phyloP scores from a whole-genome alignment of 2,888 invertebrate species.

The Megastigmus dorsalis region DNA sequence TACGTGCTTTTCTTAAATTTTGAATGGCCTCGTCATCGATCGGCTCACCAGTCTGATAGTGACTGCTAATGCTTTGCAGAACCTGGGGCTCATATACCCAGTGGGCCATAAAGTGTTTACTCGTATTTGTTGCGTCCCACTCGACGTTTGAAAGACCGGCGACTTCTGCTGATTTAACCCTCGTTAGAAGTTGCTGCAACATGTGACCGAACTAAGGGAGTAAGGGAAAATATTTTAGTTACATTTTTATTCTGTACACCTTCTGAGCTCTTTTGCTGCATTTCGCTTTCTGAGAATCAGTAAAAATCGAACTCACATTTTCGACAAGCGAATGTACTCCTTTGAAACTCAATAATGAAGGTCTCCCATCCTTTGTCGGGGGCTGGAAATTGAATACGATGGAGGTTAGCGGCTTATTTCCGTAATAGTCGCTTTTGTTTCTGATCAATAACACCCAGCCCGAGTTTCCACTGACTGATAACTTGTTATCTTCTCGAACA shows the following conservation, averaged over 20 bases:
- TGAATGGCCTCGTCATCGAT: conserved; percentile 81
- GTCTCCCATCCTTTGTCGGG: conserved; percentile 78
- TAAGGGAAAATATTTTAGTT: no score
- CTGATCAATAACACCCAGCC: conserved; percentile 89
- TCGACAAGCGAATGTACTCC: conserved; percentile 87
- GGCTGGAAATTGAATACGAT: conserved; percentile 89
- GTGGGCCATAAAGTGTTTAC: conserved; percentile 87
- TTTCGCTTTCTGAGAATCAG: no score
- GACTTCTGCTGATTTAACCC: conserved; percentile 87
- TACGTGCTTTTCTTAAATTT: conserved; percentile 79
- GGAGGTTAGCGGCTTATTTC: conserved; percentile 84
- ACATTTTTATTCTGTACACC: no score
- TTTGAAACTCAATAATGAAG: conserved; percentile 83
- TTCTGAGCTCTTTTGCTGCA: no score
- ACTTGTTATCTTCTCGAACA: conserved; percentile 81
- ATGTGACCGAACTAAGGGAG: conserved; percentile 86
- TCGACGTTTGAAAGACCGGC: conserved; percentile 91
- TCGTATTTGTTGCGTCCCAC: conserved; percentile 93
- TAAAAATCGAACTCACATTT: conserved; percentile 75
- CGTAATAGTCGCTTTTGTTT: conserved; percentile 80
- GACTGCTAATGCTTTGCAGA: conserved; percentile 81
- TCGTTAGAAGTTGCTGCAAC: conserved; percentile 89
- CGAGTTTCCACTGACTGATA: conserved; percentile 78
- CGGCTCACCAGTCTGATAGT: conserved; percentile 84
- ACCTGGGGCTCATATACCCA: conserved; percentile 83